Evolutionary conservation across 1,140 invertebrate species (phyloP).

Genomic region (Lerema accius): DNA sequence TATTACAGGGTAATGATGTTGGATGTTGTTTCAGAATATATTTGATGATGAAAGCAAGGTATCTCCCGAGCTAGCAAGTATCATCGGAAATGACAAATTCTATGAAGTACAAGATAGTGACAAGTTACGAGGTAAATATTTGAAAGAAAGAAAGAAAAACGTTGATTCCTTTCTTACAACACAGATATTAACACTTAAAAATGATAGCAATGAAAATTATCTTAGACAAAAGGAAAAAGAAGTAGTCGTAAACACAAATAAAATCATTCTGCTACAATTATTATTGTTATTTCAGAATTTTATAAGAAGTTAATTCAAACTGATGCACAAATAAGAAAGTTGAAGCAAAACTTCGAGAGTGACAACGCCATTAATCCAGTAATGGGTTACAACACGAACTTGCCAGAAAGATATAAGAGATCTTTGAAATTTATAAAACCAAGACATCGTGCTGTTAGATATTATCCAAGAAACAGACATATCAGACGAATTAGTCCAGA

Average conservation of each 20-base stretch:
- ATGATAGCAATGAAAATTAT: too few species aligned
- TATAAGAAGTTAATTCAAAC: constrained; percentile 64
- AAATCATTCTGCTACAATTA: too few species aligned
- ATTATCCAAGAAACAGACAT: constrained; percentile 10
- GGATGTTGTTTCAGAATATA: constrained; percentile 32
- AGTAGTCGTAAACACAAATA: too few species aligned
- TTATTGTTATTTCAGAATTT: constrained; percentile 59
- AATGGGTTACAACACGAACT: background rate
- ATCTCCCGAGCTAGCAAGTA: constrained; percentile 38
- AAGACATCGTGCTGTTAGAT: constrained; percentile 17
- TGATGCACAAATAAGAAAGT: constrained; percentile 58
- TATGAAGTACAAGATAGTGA: constrained; percentile 43
- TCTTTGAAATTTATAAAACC: constrained; percentile 38
- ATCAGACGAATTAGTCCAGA: constrained; percentile 16
- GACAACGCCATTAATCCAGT: constrained; percentile 30
- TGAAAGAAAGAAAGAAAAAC: too few species aligned
- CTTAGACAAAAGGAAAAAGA: too few species aligned
- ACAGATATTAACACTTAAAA: too few species aligned
- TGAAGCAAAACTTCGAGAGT: constrained; percentile 45
- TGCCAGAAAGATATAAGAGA: constrained; percentile 51
- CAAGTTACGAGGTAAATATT: constrained; percentile 43
- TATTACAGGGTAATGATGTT: constrained; percentile 8
- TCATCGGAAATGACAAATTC: constrained; percentile 43
- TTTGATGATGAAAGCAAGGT: constrained; percentile 24
- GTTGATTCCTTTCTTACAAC: too few species aligned